A percentile compares a stretch with the other conserved stretches of the same genome.
These are phyloP conservation scores for Ariolimax columbianus DNA, from an alignment of 2,888 invertebrate species.

Conservation along the genomic window DNA sequence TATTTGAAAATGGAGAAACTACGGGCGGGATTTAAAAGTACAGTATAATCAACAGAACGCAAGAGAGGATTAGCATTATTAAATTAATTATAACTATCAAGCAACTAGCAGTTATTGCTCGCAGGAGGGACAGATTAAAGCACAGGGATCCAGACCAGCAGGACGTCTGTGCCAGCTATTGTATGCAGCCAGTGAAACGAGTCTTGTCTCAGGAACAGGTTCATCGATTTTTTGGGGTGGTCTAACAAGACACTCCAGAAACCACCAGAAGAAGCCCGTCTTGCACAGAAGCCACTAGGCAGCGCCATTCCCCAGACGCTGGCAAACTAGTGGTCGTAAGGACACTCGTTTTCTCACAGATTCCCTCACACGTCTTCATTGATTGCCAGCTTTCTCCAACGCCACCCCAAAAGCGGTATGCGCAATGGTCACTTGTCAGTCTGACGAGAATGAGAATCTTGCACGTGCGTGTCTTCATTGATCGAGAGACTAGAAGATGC, in stretches of 20 bases:
- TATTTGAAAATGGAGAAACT: too few relatives aligned
- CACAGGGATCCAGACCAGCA: not conserved
- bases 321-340: not conserved
- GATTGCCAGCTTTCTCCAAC: not conserved
- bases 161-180: not conserved
- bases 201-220: too few relatives aligned
- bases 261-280: too few relatives aligned
- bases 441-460: not conserved
- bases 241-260: not conserved
- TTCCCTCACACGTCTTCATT: conserved; percentile 26
- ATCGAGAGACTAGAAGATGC: not conserved
- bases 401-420: not conserved
- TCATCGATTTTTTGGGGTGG: not conserved
- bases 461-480: conserved; percentile 1
- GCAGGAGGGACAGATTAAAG: not conserved
- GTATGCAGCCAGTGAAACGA: not conserved
- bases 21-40: too few relatives aligned
- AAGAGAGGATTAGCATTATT: not conserved
- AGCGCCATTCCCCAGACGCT: not conserved
- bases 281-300: not conserved
- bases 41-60: not conserved
- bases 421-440: not conserved
- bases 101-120: not conserved
- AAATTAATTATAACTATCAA: not conserved
- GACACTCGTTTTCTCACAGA: not conserved